phyloP scores from a whole-genome alignment of 1,140 invertebrate genomes.

The Caenorhabditis tropicalis region DNA sequence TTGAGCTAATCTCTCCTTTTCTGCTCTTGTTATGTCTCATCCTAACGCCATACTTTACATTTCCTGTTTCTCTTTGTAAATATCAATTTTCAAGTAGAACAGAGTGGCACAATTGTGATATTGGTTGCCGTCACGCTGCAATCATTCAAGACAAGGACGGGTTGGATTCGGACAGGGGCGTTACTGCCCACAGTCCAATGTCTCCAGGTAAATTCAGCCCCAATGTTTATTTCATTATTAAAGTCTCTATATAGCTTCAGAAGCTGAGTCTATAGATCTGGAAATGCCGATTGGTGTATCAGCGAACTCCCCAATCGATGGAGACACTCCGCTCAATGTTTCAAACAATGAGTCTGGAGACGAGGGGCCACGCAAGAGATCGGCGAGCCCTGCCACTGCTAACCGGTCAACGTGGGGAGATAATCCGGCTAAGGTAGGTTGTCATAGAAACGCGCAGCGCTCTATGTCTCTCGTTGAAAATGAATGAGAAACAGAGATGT shows the following conservation, averaged over 20 bases:
- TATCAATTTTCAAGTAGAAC: neutral
- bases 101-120: constrained; percentile 38
- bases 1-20: neutral
- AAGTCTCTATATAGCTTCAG: neutral
- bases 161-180: constrained; percentile 26
- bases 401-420: constrained; percentile 22
- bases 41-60: neutral
- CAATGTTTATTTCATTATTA: neutral
- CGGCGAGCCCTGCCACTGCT: neutral
- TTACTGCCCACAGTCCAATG: constrained; percentile 15
- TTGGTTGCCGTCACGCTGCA: constrained; percentile 34
- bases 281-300: constrained; percentile 19
- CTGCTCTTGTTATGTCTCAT: neutral
- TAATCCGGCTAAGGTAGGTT: constrained; percentile 36
- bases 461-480: too few relatives aligned
- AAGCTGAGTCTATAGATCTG: neutral
- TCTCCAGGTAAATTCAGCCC: neutral
- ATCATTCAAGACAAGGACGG: constrained; percentile 35
- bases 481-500: too few relatives aligned
- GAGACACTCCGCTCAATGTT: constrained; percentile 21
- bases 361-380: constrained; percentile 4
- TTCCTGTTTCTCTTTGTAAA: neutral
- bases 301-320: neutral
- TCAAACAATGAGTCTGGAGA: constrained; percentile 15
- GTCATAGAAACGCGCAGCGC: neutral